These are phyloP conservation scores for Heterochromis multidens DNA, from an alignment of 2,113 vertebrate genomes.

Conservation along the genomic window DNA sequence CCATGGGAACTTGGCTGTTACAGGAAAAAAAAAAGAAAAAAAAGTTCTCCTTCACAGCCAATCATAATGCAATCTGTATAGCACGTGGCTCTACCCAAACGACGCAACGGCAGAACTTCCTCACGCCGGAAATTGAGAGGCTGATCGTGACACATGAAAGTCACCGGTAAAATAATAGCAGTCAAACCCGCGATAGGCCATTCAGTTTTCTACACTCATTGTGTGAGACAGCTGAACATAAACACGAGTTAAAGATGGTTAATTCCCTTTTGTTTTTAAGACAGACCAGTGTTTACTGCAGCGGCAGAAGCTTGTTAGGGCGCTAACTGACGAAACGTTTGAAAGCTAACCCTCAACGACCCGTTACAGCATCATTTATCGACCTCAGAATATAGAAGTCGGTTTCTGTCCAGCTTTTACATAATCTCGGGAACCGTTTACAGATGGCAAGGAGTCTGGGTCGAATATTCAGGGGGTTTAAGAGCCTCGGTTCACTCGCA, in stretches of 20 bases:
- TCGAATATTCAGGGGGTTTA: background rate
- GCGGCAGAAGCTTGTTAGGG: background rate
- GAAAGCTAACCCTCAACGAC: background rate
- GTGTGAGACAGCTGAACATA: background rate
- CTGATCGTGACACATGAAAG: slow-evolving; percentile 36
- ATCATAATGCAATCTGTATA: background rate
- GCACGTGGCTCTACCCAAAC: background rate
- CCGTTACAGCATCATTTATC: background rate
- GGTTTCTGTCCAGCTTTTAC: background rate
- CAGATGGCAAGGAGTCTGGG: slow-evolving; percentile 32
- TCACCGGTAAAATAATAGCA: background rate
- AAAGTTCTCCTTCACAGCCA: background rate
- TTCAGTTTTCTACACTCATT: no score
- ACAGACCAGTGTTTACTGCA: background rate
- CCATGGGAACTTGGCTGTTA: background rate
- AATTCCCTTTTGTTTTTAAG: background rate
- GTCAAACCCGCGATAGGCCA: background rate
- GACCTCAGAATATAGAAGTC: background rate
- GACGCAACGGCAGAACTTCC: background rate
- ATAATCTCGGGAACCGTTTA: background rate
- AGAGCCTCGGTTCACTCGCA: background rate
- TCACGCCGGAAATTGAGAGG: slow-evolving; percentile 6
- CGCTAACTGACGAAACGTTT: background rate
- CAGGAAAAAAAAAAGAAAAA: background rate
- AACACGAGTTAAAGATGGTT: background rate